A percentile compares a stretch with the other conserved stretches of the same genome.
Conservation (phyloP, 2,888 invertebrate species). For the Ypsolopha sequella region DNA sequence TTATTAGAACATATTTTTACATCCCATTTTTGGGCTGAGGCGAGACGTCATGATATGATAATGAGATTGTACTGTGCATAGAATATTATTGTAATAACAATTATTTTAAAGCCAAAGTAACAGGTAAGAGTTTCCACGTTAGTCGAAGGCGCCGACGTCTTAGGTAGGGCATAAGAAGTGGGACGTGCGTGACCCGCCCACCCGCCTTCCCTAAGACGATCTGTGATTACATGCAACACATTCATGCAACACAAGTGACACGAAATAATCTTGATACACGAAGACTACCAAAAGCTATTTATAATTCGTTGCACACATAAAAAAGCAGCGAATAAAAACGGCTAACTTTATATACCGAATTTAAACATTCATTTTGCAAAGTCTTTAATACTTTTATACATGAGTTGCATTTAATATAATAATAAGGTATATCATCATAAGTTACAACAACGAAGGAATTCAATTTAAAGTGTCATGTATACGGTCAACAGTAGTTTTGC, state of each 20-base stretch:
- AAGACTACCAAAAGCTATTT: slow-evolving; percentile 9
- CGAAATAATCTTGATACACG: not conserved
- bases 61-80: not conserved
- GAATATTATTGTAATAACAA: not conserved
- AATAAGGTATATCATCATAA: slow-evolving; percentile 5
- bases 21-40: slow-evolving; percentile 7
- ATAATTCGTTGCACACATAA: slow-evolving; percentile 48
- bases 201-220: not conserved
- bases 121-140: not conserved
- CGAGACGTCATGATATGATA: not conserved
- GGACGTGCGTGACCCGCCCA: not conserved
- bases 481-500: not conserved
- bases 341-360: slow-evolving; percentile 3
- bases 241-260: not conserved
- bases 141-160: not conserved
- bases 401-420: slow-evolving; percentile 9
- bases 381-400: slow-evolving; percentile 8
- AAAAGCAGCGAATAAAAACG: slow-evolving; percentile 31
- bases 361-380: slow-evolving; percentile 18
- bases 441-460: slow-evolving; percentile 26
- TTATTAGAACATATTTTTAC: slow-evolving; percentile 12
- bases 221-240: no score
- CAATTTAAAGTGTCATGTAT: slow-evolving; percentile 11
- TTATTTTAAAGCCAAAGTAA: slow-evolving; percentile 3
- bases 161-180: not conserved